phyloP scores from a whole-genome alignment of 2,797 vertebrate species.

The Cynodonichthys magdalenae region DNA sequence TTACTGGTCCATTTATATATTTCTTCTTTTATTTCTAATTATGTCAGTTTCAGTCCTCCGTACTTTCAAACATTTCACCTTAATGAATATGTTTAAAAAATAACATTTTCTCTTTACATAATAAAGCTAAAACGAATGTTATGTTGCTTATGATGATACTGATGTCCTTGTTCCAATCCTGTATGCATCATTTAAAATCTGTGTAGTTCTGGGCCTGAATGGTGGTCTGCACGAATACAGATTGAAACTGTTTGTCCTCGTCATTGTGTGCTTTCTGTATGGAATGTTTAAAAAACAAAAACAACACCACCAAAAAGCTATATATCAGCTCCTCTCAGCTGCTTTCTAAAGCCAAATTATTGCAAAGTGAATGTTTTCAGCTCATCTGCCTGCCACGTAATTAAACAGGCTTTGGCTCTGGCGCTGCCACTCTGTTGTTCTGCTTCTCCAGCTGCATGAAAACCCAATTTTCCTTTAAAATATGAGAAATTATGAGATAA shows the following conservation, averaged over 20 bases:
- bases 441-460: not conserved
- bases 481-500: not conserved
- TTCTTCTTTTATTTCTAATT: no score
- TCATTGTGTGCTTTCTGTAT: not conserved
- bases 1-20: no score
- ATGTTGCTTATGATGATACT: no score
- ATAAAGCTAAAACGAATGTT: no score
- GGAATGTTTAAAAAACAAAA: constrained; percentile 8
- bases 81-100: no score
- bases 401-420: constrained; percentile 6
- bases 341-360: constrained; percentile 13
- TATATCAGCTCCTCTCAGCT: not conserved
- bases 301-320: not conserved
- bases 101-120: no score
- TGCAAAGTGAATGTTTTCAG: constrained; percentile 12
- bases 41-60: no score
- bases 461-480: constrained; percentile 26
- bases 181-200: not conserved
- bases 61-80: no score
- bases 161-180: not conserved
- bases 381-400: constrained; percentile 11
- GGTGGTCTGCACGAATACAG: not conserved
- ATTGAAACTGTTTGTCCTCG: not conserved
- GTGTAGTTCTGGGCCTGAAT: not conserved
- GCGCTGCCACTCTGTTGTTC: not conserved